A percentile compares a stretch with the other conserved stretches of the same genome.
Conservation (phyloP, 2,113 vertebrate genomes). For the Tringa solitaria region DNA sequence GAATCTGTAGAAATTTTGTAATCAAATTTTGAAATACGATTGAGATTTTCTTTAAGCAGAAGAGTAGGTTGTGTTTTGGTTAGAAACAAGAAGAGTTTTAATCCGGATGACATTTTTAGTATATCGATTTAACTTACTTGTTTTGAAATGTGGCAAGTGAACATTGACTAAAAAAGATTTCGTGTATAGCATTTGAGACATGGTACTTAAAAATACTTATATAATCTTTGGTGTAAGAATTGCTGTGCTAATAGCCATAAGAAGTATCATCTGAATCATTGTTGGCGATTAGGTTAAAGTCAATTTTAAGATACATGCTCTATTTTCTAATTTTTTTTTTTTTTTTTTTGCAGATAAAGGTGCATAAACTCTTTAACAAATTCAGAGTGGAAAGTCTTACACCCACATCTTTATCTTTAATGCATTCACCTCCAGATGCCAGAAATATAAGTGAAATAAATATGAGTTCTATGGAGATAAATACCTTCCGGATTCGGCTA, state of each 20-base stretch:
- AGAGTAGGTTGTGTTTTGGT: not conserved
- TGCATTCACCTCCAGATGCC: conserved; percentile 73
- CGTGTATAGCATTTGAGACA: not conserved
- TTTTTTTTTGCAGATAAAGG: conserved; percentile 67
- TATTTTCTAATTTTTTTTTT: not conserved
- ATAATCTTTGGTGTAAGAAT: not conserved
- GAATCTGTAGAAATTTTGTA: not conserved
- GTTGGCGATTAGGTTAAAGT: not conserved
- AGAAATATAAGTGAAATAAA: conserved; percentile 75
- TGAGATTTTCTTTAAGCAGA: not conserved
- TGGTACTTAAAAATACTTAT: not conserved
- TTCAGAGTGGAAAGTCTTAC: conserved; percentile 74
- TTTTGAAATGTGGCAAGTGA: not conserved
- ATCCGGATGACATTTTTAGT: not conserved
- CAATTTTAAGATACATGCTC: not conserved
- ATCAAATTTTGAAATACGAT: not conserved
- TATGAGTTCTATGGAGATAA: conserved; percentile 86
- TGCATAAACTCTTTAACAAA: conserved; percentile 78
- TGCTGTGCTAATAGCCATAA: not conserved
- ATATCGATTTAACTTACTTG: not conserved
- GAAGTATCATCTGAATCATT: not conserved
- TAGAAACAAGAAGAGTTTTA: not conserved
- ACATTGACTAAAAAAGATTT: not conserved
- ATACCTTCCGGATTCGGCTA: conserved; percentile 79
- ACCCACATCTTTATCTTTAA: conserved; percentile 80